Base-by-base conservation (phyloP, 2,888 invertebrate species). In the Sminthurinus aureus region DNA sequence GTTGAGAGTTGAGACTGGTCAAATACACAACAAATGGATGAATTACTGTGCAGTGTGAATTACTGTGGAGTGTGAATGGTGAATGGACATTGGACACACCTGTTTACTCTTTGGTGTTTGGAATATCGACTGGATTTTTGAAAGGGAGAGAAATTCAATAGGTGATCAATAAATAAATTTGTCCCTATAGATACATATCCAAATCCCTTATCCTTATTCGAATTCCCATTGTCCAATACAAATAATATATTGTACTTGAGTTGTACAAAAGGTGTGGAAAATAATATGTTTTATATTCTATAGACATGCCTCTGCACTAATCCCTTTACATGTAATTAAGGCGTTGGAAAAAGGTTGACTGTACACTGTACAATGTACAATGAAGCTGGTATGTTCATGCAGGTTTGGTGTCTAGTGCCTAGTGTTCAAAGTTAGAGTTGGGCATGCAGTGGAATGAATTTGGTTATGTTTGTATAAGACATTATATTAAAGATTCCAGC, bases 41-140 rank as follows among this genome's bases (percentile, higher is more conserved):
- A 51, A 51, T 12, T 9, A 38, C 3, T 6, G 6, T 38, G 6
- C 3, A 38, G 6, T 38, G 38, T 73, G 38, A 26, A n/a, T 12
- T 9, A 38, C 3, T 6, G 6, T 38, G 6, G 38, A 38, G 6
- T 38, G 38, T 58, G 76, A 58, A n/a, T 76, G 76, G 76, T 58
- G 58, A 76, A 58, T 58, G 22, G 24, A 24, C 58, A 15, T 22
- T 76, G 76, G 76, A 76, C 76, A 76, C 76, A 76, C 76, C 76
- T 76, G 76, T 76, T 75, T 13, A 20, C n/a, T n/a, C n/a, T n/a
- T n/a, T n/a, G n/a, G n/a, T n/a, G n/a, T n/a, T 38, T 38, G 38
- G 38, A 38, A 38, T 38, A 38, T 38, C 38, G 38, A 38, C 38
- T n/a, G n/a, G 38, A 1, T 38, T 38, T 38, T 38, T 38, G 6